Evolutionary conservation across 30 jellyfish, hydroid and myxozoan species (phyloP).

Genomic region (Morbakka virulenta): DNA sequence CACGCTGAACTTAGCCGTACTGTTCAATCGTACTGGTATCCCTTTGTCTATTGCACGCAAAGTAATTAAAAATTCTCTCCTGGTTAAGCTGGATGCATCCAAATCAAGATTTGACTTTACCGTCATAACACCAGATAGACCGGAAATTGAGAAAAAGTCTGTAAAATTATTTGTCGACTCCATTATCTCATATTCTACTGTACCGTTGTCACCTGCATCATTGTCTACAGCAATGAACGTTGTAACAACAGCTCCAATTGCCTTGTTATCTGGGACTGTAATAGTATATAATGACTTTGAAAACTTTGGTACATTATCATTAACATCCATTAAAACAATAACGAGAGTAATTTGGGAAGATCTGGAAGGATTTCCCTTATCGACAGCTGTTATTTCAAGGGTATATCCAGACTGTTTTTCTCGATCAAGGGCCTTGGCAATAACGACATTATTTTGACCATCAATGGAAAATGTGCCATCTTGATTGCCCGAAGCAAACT

Average conservation of each 20-base stretch:
- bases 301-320: slow-evolving; percentile 72
- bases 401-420: slow-evolving; percentile 53
- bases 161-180: slow-evolving; percentile 6
- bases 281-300: slow-evolving; percentile 20
- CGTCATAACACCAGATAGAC: slow-evolving; percentile 27
- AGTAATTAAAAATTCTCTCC: slow-evolving; percentile 22
- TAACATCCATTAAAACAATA: slow-evolving; percentile 50
- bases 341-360: slow-evolving; percentile 30
- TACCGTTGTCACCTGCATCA: slow-evolving; percentile 65
- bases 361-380: slow-evolving; percentile 12
- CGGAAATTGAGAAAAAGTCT: slow-evolving; percentile 36
- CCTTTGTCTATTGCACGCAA: slow-evolving; percentile 78
- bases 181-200: slow-evolving; percentile 21
- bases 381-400: slow-evolving; percentile 55
- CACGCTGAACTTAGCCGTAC: slow-evolving; percentile 46
- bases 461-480: slow-evolving; percentile 30
- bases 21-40: slow-evolving; percentile 45
- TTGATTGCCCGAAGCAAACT: slow-evolving; percentile 49
- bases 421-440: slow-evolving; percentile 50
- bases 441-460: slow-evolving; percentile 21
- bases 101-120: slow-evolving; percentile 37
- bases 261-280: slow-evolving; percentile 65
- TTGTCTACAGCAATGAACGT: slow-evolving; percentile 66
- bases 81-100: slow-evolving; percentile 42
- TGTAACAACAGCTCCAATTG: slow-evolving; percentile 28